These are phyloP conservation scores for Eupithecia subfuscata DNA, from an alignment of 2,888 invertebrate genomes.

Conservation along the genomic window DNA sequence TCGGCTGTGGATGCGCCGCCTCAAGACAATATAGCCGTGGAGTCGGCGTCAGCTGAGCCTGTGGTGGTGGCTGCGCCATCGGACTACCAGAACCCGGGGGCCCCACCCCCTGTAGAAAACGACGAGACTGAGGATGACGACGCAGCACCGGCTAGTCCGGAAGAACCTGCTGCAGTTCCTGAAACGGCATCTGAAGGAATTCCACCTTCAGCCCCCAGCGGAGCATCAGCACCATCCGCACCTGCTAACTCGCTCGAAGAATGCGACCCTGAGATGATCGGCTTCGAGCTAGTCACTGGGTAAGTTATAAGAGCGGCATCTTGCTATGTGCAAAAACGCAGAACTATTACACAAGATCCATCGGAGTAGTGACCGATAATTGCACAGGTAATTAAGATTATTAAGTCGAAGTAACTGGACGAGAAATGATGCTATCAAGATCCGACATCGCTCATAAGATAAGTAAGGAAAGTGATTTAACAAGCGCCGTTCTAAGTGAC, in stretches of 20 bases:
- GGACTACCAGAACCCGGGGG: constrained; percentile 75
- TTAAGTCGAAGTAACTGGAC: constrained; percentile 56
- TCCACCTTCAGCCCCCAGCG: constrained; percentile 80
- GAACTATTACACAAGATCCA: constrained; percentile 35
- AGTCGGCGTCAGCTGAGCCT: constrained; percentile 75
- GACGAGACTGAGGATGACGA: constrained; percentile 42
- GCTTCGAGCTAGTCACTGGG: constrained; percentile 96
- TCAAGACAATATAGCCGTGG: constrained; percentile 78
- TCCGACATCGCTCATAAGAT: constrained; percentile 57
- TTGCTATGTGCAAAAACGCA: constrained; percentile 30
- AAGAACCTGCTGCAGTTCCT: constrained; percentile 64
- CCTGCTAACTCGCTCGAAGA: constrained; percentile 87
- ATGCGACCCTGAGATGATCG: constrained; percentile 94
- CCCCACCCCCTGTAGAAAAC: constrained; percentile 60
- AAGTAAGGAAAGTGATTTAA: constrained; percentile 55
- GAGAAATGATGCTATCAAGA: constrained; percentile 63
- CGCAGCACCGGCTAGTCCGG: constrained; percentile 48
- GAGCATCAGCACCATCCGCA: constrained; percentile 80
- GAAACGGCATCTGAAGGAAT: constrained; percentile 77
- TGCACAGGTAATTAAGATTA: constrained; percentile 62
- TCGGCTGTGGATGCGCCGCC: constrained; percentile 79
- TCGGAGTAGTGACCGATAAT: constrained; percentile 59
- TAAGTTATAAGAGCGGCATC: constrained; percentile 51
- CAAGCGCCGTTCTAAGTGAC: constrained; percentile 48
- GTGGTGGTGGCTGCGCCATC: constrained; percentile 76